Conservation (phyloP, 1,140 invertebrate species). For the Rhyacophila brunnea region DNA sequence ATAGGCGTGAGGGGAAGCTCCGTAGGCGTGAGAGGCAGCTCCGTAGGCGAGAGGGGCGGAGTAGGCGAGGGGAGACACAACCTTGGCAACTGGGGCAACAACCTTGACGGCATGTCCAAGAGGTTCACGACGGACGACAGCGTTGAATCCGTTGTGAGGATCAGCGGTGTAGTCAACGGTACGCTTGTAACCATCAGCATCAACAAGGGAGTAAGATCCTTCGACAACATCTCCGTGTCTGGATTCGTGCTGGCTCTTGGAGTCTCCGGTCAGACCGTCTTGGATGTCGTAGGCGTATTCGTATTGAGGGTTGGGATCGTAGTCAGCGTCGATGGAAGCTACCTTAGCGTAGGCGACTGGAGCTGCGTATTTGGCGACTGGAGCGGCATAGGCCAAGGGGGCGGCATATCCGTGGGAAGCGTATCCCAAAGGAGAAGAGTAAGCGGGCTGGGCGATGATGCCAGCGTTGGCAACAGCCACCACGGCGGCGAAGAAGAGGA, state of each 20-base stretch:
- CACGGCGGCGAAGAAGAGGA: conserved; percentile 16
- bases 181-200: conserved; percentile 43
- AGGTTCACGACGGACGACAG: conserved; percentile 45
- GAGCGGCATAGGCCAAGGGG: conserved; percentile 26
- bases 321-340: conserved; percentile 39
- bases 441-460: conserved; percentile 20
- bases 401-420: conserved; percentile 38
- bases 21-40: conserved; percentile 38
- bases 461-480: conserved; percentile 22
- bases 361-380: conserved; percentile 26
- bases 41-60: conserved; percentile 41
- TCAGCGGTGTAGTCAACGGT: conserved; percentile 40
- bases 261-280: conserved; percentile 49
- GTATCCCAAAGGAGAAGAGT: conserved; percentile 28
- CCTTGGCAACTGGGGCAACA: conserved; percentile 34
- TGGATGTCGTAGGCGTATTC: conserved; percentile 53
- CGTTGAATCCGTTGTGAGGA: conserved; percentile 54
- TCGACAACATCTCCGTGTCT: conserved; percentile 39
- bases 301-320: conserved; percentile 58
- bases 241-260: conserved; percentile 36
- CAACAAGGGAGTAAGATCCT: conserved; percentile 36
- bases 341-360: conserved; percentile 35
- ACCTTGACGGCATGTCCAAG: conserved; percentile 37
- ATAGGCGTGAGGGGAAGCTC: conserved; percentile 3
- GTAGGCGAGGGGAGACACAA: conserved; percentile 32